Evolutionary conservation across 2,113 vertebrate genomes (phyloP).

Genomic region (Ceuthmochares aereus): DNA sequence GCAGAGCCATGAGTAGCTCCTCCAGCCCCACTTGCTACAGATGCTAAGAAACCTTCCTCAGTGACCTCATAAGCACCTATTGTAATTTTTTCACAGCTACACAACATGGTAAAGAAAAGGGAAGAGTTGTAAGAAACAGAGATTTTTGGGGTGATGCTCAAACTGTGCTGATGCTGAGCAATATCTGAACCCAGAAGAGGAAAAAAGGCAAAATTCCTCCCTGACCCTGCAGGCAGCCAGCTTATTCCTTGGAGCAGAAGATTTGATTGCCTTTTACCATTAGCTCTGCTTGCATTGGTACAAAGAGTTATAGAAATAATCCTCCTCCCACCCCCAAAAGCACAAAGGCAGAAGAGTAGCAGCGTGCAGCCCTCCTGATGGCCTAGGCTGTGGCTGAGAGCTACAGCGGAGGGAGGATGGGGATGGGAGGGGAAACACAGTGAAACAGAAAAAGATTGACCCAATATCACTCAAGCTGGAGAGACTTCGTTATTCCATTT

Average conservation of each 20-base stretch:
- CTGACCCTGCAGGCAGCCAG: constrained; percentile 15
- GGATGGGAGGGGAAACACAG: not conserved
- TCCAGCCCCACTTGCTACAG: fast-evolving
- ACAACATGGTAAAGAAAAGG: not conserved
- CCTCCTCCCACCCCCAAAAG: not conserved
- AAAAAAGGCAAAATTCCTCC: not conserved
- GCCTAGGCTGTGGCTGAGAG: not conserved
- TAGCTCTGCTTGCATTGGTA: constrained; percentile 41
- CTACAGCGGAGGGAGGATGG: not conserved
- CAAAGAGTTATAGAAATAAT: constrained; percentile 50
- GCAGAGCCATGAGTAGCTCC: not conserved
- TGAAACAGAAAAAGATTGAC: constrained; percentile 61
- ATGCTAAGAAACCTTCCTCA: not conserved
- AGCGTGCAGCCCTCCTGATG: not conserved
- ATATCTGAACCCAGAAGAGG: not conserved
- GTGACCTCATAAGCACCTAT: not conserved
- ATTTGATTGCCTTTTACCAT: constrained; percentile 61
- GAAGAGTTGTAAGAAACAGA: not conserved
- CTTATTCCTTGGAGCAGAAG: constrained; percentile 55
- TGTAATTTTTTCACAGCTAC: not conserved
- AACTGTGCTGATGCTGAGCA: not conserved
- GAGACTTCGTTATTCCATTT: constrained; percentile 61
- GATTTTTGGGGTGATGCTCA: not conserved
- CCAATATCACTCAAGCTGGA: constrained; percentile 65
- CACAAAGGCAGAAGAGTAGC: not conserved